phyloP scores from a whole-genome alignment of 2,888 invertebrate genomes.

The Diarsia dahlii region DNA sequence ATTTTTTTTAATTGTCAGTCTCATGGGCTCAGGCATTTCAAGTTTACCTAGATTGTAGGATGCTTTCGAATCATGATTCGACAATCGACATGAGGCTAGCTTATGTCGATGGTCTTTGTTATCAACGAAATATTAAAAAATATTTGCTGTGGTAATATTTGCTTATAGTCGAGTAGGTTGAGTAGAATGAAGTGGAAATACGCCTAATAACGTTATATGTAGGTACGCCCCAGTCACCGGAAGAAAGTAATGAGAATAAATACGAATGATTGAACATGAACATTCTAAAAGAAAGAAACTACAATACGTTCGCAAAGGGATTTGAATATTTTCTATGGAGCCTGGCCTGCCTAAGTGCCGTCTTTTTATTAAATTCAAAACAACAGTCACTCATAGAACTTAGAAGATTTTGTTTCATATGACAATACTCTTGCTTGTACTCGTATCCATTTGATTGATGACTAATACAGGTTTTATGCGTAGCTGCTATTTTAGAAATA shows the following conservation, averaged over 20 bases:
- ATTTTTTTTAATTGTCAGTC: neutral
- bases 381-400: neutral
- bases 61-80: neutral
- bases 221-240: no score
- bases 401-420: no score
- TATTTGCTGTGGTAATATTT: neutral
- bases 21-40: slow-evolving; percentile 7
- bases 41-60: neutral
- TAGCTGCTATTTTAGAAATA: no score
- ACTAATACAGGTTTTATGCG: no score
- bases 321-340: neutral
- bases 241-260: neutral
- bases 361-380: neutral
- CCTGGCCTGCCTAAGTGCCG: neutral
- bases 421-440: no score
- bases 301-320: neutral
- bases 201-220: neutral
- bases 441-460: no score
- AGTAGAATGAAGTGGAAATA: neutral
- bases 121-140: neutral
- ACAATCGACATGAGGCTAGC: no score
- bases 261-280: neutral
- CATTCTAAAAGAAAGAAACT: no score
- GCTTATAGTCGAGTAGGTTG: neutral
- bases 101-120: neutral